Base-by-base conservation (phyloP, 2,113 vertebrate species). In the Deroptyus accipitrinus region DNA sequence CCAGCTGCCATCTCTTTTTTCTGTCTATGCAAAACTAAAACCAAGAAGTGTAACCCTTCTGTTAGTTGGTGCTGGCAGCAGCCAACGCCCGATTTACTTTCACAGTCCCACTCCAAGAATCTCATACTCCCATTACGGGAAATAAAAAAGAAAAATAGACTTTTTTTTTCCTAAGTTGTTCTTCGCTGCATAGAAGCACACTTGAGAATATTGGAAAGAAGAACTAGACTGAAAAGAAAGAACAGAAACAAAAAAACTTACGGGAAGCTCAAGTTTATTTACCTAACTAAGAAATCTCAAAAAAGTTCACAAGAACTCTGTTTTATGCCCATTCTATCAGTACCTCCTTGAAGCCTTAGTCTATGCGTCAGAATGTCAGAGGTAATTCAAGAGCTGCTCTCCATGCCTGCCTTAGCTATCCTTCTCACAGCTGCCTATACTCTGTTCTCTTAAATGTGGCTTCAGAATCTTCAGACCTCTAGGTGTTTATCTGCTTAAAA, bases 391-490 rank as follows among this genome's bases (percentile, higher is more conserved):
- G 27, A 80, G 7, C 5, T 19, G 18, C 48, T 83, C 44, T 52
- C 9, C 11, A 33, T 2, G 3, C 11, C 17, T 5, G 1, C 37
- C 2, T 48, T 49, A 55, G 23, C 13, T 25, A 10, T 16, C 8
- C 19, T 20, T 77, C 18, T 73, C 2, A 1, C 61, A 70, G 20
- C 24, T 84, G 19, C 27, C 15, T 1, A 1, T 1, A 1, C 14
- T 7, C 8, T 42, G 20, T 76, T 85, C n/a, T 82, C 28, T 31
- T 39, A 83, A 70, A 75, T 0, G 1, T 51, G 17, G 3, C 17
- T 79, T 55, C 46, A 55, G 11, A 41, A 25, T 48, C 51, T 55
- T 75, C 46, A 75, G 30, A 72, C 2, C 8, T 41, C 12, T 27
- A 37, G 44, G 17, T 42, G 20, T 51, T 66, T 35, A 35, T 37